phyloP scores from a whole-genome alignment of 2,888 invertebrate species.

The Clistopyga incitator region DNA sequence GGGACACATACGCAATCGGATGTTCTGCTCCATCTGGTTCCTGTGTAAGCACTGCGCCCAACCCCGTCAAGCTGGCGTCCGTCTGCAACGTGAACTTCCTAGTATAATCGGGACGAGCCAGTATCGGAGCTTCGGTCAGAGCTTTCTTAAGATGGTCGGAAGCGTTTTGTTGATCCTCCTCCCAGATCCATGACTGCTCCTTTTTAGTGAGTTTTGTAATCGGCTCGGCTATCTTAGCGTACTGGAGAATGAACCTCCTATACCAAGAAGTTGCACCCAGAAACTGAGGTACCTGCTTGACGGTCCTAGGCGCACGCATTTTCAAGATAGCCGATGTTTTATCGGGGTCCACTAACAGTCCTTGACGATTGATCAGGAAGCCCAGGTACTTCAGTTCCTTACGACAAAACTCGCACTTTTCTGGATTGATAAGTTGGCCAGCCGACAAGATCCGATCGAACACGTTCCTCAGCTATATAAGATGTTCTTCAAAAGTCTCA shows the following conservation, averaged over 20 bases:
- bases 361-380: slow-evolving; percentile 23
- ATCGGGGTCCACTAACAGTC: neutral
- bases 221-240: slow-evolving; percentile 59
- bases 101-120: slow-evolving; percentile 50
- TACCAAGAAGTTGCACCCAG: slow-evolving; percentile 74
- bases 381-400: slow-evolving; percentile 53
- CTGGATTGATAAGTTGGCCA: slow-evolving; percentile 34
- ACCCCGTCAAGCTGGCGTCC: slow-evolving; percentile 66
- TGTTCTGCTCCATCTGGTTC: slow-evolving; percentile 45
- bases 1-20: slow-evolving; percentile 64
- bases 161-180: no score
- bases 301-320: slow-evolving; percentile 30
- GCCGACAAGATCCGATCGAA: slow-evolving; percentile 35
- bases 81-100: slow-evolving; percentile 64
- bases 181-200: no score
- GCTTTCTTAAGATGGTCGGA: no score
- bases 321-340: slow-evolving; percentile 35
- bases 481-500: slow-evolving; percentile 56
- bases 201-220: slow-evolving; percentile 67
- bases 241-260: slow-evolving; percentile 67
- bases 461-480: slow-evolving; percentile 22
- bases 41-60: slow-evolving; percentile 51
- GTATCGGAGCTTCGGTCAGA: no score
- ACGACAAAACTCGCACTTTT: slow-evolving; percentile 59
- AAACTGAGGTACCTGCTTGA: slow-evolving; percentile 68